Evolutionary conservation across 2,888 invertebrate genomes (phyloP).

Genomic region (Drosophila leonis): DNA sequence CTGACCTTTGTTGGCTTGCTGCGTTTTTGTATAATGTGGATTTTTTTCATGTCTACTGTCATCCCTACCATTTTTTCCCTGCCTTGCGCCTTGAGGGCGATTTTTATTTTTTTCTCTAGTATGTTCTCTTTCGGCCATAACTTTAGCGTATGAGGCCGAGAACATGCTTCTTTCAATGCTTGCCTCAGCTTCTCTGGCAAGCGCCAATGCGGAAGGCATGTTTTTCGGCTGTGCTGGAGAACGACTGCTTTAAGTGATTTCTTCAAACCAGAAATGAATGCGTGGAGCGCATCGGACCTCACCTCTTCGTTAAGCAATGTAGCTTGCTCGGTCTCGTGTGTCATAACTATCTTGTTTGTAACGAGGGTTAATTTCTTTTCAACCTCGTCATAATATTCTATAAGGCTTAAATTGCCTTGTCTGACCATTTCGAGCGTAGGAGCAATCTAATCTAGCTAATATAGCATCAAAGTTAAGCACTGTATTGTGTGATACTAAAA

Average conservation of each 20-base stretch:
- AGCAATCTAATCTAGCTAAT: background rate
- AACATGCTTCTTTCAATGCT: background rate
- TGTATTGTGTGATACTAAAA: background rate
- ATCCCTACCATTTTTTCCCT: background rate
- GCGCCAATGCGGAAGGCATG: background rate
- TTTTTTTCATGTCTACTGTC: no score
- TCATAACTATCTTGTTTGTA: constrained; percentile 1
- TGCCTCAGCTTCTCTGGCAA: background rate
- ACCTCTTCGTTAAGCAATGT: constrained; percentile 1
- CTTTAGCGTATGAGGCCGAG: background rate
- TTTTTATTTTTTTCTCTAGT: no score
- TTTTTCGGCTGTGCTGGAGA: constrained; percentile 1
- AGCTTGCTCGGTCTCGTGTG: constrained; percentile 1
- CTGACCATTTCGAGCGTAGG: background rate
- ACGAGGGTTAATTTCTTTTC: background rate
- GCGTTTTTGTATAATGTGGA: background rate
- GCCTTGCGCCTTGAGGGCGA: background rate
- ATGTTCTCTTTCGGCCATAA: no score
- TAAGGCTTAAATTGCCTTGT: background rate
- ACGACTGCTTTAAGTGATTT: constrained; percentile 1
- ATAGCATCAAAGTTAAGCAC: background rate
- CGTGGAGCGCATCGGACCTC: background rate
- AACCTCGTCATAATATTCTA: constrained; percentile 1
- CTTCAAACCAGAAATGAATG: background rate
- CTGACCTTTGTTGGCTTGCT: background rate